These are phyloP conservation scores for Parus major DNA, from an alignment of 2,113 vertebrate genomes.

Conservation along the genomic window DNA sequence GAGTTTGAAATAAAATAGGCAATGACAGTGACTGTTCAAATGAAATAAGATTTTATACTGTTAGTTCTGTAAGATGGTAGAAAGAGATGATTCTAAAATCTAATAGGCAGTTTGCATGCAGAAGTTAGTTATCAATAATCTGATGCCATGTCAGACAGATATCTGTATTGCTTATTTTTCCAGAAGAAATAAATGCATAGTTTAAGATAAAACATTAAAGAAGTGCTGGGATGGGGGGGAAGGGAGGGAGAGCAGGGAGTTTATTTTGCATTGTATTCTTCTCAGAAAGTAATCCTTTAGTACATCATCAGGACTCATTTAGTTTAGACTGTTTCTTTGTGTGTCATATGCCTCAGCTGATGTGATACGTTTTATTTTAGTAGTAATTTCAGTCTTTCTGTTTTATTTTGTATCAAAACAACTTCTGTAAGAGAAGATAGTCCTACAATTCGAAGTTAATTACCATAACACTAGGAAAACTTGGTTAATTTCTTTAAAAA, in stretches of 20 bases:
- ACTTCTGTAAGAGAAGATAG: not conserved
- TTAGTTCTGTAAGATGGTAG: not conserved
- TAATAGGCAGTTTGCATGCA: not conserved
- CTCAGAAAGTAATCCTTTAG: not conserved
- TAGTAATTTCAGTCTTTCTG: not conserved
- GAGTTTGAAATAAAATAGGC: not conserved
- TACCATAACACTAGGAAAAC: not conserved
- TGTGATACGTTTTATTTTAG: not conserved
- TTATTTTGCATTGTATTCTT: not conserved
- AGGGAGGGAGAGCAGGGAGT: not conserved
- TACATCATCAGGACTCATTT: not conserved
- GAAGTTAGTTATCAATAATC: not conserved
- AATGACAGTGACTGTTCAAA: not conserved
- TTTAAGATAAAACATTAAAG: not conserved
- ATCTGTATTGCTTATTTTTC: conserved; percentile 11
- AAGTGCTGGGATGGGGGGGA: rapidly evolving
- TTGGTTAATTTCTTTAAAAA: not conserved
- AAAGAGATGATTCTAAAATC: not conserved
- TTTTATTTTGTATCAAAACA: not conserved
- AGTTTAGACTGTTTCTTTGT: not conserved
- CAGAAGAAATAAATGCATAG: not conserved
- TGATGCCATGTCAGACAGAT: not conserved
- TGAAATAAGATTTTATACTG: not conserved
- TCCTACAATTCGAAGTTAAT: not conserved
- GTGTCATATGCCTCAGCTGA: not conserved